These are phyloP conservation scores for Agrilus cyanescens DNA, from an alignment of 2,888 invertebrate species.

Conservation along the genomic window DNA sequence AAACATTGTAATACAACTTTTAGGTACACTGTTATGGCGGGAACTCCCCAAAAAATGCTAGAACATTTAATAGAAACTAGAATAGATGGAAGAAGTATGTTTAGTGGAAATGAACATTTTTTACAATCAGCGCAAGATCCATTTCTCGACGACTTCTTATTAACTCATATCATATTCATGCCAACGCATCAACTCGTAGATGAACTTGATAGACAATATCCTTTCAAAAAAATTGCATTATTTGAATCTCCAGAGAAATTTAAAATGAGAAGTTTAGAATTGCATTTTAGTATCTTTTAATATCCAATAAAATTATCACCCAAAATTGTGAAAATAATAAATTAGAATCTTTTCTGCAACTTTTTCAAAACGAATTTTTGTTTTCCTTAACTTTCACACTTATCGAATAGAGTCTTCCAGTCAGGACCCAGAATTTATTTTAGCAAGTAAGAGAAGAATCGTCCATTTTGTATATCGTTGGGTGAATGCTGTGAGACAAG, in stretches of 20 bases:
- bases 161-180: slow-evolving; percentile 75
- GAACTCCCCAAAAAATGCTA: slow-evolving; percentile 74
- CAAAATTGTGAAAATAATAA: not conserved
- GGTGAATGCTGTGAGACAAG: slow-evolving; percentile 58
- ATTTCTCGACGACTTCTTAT: slow-evolving; percentile 70
- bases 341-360: no score
- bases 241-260: no score
- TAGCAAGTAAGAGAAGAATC: slow-evolving; percentile 61
- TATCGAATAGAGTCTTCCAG: slow-evolving; percentile 45
- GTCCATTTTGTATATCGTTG: slow-evolving; percentile 68
- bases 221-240: slow-evolving; percentile 36
- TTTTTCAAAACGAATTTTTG: no score
- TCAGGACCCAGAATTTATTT: slow-evolving; percentile 53
- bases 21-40: slow-evolving; percentile 79
- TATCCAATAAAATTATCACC: no score
- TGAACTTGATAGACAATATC: slow-evolving; percentile 66
- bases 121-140: slow-evolving; percentile 46
- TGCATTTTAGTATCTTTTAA: no score
- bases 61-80: slow-evolving; percentile 75
- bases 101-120: slow-evolving; percentile 36
- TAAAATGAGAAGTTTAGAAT: no score
- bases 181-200: slow-evolving; percentile 62
- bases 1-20: slow-evolving; percentile 9
- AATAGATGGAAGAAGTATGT: slow-evolving; percentile 48
- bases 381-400: slow-evolving; percentile 39